Percentiles rank a stretch among this genome's conserved stretches.
Conservation (phyloP, 2,113 vertebrate genomes). For the Dascyllus trimaculatus region DNA sequence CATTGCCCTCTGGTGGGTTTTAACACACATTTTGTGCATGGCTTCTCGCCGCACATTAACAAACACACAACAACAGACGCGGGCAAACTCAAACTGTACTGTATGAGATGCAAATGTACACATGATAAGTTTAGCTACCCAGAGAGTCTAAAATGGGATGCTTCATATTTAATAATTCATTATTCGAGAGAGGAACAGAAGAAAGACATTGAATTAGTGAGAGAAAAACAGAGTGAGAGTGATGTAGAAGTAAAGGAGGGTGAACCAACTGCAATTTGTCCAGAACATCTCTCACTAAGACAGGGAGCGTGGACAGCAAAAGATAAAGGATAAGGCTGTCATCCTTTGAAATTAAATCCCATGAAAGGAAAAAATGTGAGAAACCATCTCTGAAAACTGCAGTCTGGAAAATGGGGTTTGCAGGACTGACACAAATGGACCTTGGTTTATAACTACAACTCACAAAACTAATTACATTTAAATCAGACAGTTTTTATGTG, state of each 20-base stretch:
- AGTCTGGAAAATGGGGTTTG: too few species aligned
- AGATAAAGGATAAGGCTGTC: not conserved
- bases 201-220: not conserved
- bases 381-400: not conserved
- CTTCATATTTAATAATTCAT: constrained; percentile 63
- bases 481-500: not conserved
- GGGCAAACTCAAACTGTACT: constrained; percentile 6
- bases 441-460: not conserved
- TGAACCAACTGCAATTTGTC: constrained; percentile 11
- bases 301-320: not conserved
- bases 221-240: constrained; percentile 13
- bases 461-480: not conserved
- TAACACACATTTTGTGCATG: constrained; percentile 27
- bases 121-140: constrained; percentile 8
- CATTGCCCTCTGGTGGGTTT: constrained; percentile 57
- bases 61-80: constrained; percentile 14
- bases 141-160: constrained; percentile 40
- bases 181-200: constrained; percentile 11
- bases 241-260: constrained; percentile 22
- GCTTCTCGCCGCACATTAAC: constrained; percentile 16
- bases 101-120: constrained; percentile 8
- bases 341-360: not conserved
- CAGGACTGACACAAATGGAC: too few species aligned
- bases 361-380: not conserved
- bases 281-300: not conserved